These are phyloP conservation scores for Eristalis arbustorum DNA, from an alignment of 2,888 invertebrate genomes.

Conservation along the genomic window DNA sequence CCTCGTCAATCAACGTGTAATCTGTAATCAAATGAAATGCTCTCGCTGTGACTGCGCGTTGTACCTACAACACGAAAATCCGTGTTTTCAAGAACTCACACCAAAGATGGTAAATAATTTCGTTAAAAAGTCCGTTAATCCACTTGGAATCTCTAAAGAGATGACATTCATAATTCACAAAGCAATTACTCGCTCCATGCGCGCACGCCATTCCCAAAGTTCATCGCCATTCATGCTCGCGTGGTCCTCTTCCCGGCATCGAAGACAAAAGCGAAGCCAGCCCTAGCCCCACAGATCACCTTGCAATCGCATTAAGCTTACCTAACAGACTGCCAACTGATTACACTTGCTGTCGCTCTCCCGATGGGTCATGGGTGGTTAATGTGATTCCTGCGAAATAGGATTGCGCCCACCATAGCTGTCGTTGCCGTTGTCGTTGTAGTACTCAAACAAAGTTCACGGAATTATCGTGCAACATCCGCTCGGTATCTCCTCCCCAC, in stretches of 20 bases:
- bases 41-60: background rate
- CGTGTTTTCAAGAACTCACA: background rate
- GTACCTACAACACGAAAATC: background rate
- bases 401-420: background rate
- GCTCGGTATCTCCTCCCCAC: background rate
- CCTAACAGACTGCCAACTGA: constrained; percentile 19
- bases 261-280: constrained; percentile 12
- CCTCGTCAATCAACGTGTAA: background rate
- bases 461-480: constrained; percentile 13
- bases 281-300: constrained; percentile 6
- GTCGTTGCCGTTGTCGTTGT: background rate
- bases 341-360: constrained; percentile 31
- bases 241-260: background rate
- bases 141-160: constrained; percentile 10
- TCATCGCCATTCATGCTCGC: constrained; percentile 1
- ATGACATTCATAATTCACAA: constrained; percentile 36
- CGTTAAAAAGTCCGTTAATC: constrained; percentile 11
- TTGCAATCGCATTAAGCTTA: constrained; percentile 41
- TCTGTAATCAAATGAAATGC: background rate
- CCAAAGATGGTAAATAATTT: background rate
- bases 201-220: constrained; percentile 1
- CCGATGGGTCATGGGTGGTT: background rate
- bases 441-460: constrained; percentile 38
- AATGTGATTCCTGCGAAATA: constrained; percentile 13
- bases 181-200: constrained; percentile 33